Evolutionary conservation across 2,888 invertebrate genomes (phyloP).

Genomic region (Archips crataeganus): DNA sequence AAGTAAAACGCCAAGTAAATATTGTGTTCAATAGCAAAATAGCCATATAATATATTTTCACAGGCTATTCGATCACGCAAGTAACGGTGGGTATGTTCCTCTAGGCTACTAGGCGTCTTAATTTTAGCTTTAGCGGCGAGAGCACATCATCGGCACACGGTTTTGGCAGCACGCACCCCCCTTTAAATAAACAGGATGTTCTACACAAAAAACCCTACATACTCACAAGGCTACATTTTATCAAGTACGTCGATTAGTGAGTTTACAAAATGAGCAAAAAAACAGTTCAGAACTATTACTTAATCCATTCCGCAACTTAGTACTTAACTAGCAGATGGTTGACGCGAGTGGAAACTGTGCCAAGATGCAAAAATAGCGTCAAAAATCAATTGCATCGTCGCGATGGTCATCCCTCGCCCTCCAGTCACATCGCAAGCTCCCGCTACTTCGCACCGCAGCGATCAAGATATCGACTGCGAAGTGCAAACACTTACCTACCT

Average conservation of each 20-base stretch:
- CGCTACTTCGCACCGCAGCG: constrained; percentile 64
- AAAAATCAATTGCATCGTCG: constrained; percentile 78
- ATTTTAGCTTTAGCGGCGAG: constrained; percentile 12
- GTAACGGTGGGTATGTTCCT: constrained; percentile 21
- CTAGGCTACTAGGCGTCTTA: constrained; percentile 9
- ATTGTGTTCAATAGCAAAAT: constrained; percentile 17
- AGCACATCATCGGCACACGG: background rate
- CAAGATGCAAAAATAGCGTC: constrained; percentile 78
- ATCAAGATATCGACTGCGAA: constrained; percentile 28
- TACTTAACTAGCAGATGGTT: constrained; percentile 44
- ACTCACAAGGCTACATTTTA: background rate
- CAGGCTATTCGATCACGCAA: constrained; percentile 45
- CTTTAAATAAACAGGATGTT: background rate
- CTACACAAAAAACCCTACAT: background rate
- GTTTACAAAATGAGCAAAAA: background rate
- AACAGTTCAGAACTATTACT: constrained; percentile 3
- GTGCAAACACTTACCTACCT: constrained; percentile 4
- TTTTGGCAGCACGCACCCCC: background rate
- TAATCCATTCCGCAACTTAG: constrained; percentile 42
- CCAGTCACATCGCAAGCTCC: constrained; percentile 69
- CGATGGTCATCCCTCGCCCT: constrained; percentile 62
- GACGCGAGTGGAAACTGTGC: constrained; percentile 63
- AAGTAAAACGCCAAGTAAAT: constrained; percentile 25
- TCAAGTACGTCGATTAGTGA: background rate
- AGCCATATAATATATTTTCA: constrained; percentile 35